A percentile compares a stretch with the other conserved stretches of the same genome.
phyloP scores from a whole-genome alignment of 2,797 vertebrate genomes.

The Onychomys leucogaster region DNA sequence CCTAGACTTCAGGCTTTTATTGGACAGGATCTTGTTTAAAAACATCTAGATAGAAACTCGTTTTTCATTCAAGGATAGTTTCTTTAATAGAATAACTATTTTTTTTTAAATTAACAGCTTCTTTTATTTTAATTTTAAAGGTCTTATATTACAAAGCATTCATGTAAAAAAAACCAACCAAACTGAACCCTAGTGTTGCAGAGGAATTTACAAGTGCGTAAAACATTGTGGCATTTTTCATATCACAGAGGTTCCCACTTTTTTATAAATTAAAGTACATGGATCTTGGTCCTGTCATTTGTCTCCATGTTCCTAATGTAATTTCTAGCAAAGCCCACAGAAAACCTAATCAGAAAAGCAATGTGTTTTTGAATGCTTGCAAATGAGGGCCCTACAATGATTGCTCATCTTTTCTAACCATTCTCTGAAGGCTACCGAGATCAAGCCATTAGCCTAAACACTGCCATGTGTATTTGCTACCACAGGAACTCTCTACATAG shows the following conservation, averaged over 20 bases:
- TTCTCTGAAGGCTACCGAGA: neutral
- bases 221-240: neutral
- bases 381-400: neutral
- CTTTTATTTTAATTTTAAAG: neutral
- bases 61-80: neutral
- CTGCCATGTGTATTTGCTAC: neutral
- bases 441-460: neutral
- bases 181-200: neutral
- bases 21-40: neutral
- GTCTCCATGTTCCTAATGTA: neutral
- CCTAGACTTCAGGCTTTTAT: neutral
- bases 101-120: neutral
- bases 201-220: neutral
- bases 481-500: neutral
- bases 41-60: neutral
- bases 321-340: neutral
- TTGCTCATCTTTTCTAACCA: neutral
- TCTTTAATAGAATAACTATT: neutral
- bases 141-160: slow-evolving; percentile 29
- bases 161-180: slow-evolving; percentile 22
- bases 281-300: neutral
- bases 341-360: slow-evolving; percentile 20
- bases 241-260: neutral
- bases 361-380: neutral
- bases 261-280: neutral